These are phyloP conservation scores for Tragelaphus scriptus DNA, from an alignment of 2,113 vertebrate species.

Conservation along the genomic window DNA sequence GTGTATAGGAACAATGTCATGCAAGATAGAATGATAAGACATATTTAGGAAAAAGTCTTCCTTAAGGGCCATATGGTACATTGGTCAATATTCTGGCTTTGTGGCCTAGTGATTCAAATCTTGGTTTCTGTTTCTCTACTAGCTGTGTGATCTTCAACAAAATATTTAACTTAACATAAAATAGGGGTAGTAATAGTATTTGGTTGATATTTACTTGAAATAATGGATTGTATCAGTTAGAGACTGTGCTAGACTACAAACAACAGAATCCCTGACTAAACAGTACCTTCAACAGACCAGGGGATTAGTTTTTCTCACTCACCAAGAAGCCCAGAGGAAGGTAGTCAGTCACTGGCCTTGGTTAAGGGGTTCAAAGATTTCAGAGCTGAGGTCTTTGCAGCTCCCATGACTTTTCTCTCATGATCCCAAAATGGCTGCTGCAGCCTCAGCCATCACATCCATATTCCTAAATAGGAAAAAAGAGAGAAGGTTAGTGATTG, in stretches of 20 bases:
- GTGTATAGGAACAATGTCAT: neutral
- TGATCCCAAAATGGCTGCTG: neutral
- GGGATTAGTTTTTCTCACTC: neutral
- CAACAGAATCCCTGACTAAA: neutral
- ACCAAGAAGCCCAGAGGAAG: neutral
- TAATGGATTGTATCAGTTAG: neutral
- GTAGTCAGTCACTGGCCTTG: neutral
- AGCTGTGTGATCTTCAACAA: neutral
- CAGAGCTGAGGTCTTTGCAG: neutral
- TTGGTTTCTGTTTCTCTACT: neutral
- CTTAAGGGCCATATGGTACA: neutral
- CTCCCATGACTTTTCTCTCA: neutral
- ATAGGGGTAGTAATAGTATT: neutral
- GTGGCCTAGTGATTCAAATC: neutral
- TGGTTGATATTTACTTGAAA: neutral
- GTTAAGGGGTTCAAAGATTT: neutral
- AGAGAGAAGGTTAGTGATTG: neutral
- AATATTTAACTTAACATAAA: constrained; percentile 23
- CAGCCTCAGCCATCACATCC: neutral
- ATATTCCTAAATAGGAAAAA: neutral
- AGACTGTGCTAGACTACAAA: neutral
- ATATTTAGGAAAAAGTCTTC: neutral
- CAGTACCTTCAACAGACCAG: neutral
- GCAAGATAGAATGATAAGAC: neutral
- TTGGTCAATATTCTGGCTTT: neutral